phyloP scores from a whole-genome alignment of 2,113 vertebrate genomes.

The Ahaetulla prasina region DNA sequence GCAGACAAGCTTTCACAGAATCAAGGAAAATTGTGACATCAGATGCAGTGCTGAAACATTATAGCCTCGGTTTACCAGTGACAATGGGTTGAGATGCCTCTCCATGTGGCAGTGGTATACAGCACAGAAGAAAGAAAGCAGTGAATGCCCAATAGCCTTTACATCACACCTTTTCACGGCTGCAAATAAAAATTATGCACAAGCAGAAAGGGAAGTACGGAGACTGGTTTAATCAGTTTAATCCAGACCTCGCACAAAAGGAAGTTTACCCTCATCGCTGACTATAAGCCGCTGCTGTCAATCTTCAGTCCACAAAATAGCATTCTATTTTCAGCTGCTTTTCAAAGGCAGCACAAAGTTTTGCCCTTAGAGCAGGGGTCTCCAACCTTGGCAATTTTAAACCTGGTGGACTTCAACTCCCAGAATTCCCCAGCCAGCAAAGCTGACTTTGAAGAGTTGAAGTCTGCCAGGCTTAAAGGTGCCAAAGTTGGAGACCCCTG shows the following conservation, averaged over 20 bases:
- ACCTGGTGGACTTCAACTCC: too few species aligned
- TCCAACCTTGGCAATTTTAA: too few species aligned
- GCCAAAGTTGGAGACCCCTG: too few species aligned
- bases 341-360: neutral
- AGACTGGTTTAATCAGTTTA: neutral
- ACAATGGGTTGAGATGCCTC: neutral
- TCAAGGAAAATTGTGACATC: neutral
- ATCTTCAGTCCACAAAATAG: neutral
- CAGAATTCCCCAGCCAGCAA: too few species aligned
- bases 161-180: neutral
- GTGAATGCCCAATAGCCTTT: neutral
- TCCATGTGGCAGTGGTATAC: neutral
- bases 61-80: neutral
- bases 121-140: neutral
- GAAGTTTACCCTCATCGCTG: neutral
- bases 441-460: too few species aligned
- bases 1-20: neutral
- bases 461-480: too few species aligned
- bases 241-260: neutral
- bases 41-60: neutral
- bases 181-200: neutral
- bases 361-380: too few species aligned
- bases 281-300: neutral
- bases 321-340: neutral
- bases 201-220: neutral